These are phyloP conservation scores for Spodoptera frugiperda DNA, from an alignment of 1,140 invertebrate species.

Conservation along the genomic window DNA sequence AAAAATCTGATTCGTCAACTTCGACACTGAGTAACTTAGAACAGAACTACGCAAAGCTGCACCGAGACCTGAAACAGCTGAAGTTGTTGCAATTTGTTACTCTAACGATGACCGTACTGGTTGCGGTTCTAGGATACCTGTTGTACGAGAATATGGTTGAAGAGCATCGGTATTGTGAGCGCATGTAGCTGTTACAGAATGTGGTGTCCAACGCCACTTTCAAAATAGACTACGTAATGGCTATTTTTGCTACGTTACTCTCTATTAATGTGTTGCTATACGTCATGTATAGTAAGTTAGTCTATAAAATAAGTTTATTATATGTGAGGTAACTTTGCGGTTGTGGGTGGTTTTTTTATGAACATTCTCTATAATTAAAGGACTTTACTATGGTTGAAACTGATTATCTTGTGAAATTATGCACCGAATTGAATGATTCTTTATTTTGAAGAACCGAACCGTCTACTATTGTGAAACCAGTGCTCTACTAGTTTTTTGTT, in stretches of 20 bases:
- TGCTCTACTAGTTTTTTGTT: too few species aligned
- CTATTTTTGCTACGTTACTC: constrained; percentile 55
- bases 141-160: constrained; percentile 66
- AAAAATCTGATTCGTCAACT: constrained; percentile 67
- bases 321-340: constrained; percentile 12
- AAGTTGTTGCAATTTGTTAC: constrained; percentile 72
- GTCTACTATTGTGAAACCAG: too few species aligned
- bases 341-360: not conserved
- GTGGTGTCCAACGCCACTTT: constrained; percentile 69
- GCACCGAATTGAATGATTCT: too few species aligned
- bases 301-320: constrained; percentile 56
- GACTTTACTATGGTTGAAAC: too few species aligned
- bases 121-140: constrained; percentile 68
- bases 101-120: constrained; percentile 62
- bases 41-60: constrained; percentile 68
- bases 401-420: too few species aligned
- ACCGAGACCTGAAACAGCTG: constrained; percentile 66
- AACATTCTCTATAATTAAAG: too few species aligned
- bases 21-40: constrained; percentile 72
- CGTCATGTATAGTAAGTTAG: constrained; percentile 64
- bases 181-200: constrained; percentile 69
- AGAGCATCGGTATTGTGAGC: constrained; percentile 67
- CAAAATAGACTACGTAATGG: constrained; percentile 49
- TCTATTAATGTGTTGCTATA: constrained; percentile 61
- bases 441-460: too few species aligned